These are phyloP conservation scores for Pachydiplax longipennis DNA, from an alignment of 2,888 invertebrate species.

Conservation along the genomic window DNA sequence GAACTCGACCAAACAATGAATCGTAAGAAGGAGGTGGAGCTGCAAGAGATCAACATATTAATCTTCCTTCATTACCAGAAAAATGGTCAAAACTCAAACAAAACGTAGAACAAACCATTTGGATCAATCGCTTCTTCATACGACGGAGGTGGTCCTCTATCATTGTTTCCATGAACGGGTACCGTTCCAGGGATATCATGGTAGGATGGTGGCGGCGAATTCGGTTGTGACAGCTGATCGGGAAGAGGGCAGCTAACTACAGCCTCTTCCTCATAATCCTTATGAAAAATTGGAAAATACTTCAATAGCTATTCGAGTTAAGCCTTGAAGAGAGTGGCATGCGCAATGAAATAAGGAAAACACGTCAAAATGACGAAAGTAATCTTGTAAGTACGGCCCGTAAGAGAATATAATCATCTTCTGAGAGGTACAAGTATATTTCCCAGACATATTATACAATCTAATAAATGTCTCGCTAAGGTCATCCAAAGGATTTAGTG, in stretches of 20 bases:
- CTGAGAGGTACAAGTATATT: background rate
- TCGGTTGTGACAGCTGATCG: conserved; percentile 45
- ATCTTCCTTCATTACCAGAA: background rate
- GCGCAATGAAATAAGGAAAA: background rate
- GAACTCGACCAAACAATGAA: conserved; percentile 70
- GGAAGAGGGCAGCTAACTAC: conserved; percentile 46
- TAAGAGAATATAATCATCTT: background rate
- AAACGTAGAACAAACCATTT: conserved; percentile 61
- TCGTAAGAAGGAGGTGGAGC: conserved; percentile 74
- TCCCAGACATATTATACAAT: background rate
- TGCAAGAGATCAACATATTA: conserved; percentile 52
- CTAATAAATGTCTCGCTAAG: background rate
- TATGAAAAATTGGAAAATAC: background rate
- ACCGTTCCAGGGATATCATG: conserved; percentile 53
- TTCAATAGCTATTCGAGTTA: background rate
- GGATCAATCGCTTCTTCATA: conserved; percentile 70
- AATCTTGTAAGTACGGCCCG: background rate
- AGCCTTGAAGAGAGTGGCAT: background rate
- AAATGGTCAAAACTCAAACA: background rate
- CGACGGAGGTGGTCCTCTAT: conserved; percentile 66
- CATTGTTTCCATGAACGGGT: conserved; percentile 54
- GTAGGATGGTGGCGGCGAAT: conserved; percentile 56
- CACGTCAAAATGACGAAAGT: background rate
- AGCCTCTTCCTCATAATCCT: conserved; percentile 47
- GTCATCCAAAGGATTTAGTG: background rate